Evolutionary conservation across 2,888 invertebrate genomes (phyloP).

Genomic region (Cryptus armator): DNA sequence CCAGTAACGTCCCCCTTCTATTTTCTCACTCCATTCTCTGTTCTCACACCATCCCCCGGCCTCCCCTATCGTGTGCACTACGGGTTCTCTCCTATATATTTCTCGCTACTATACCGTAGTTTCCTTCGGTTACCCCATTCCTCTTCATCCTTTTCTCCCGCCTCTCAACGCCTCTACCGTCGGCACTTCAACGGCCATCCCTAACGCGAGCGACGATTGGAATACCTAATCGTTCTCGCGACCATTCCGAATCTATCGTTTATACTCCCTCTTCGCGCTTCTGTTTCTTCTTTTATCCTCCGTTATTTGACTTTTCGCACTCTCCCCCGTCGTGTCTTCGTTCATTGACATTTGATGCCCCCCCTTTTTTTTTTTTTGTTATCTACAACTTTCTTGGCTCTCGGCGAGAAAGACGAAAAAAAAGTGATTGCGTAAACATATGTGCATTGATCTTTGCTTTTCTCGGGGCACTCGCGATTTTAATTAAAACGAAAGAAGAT

Average conservation of each 20-base stretch:
- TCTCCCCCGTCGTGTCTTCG: background rate
- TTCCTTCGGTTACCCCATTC: constrained; percentile 23
- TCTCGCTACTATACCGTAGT: constrained; percentile 1
- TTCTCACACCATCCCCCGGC: constrained; percentile 69
- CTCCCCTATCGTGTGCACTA: constrained; percentile 14
- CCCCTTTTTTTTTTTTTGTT: background rate
- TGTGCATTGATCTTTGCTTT: constrained; percentile 51
- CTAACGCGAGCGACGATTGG: constrained; percentile 79
- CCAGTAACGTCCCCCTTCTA: constrained; percentile 52
- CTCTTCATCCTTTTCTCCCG: constrained; percentile 5
- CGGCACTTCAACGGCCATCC: constrained; percentile 76
- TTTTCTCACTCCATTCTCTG: constrained; percentile 67
- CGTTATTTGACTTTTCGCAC: constrained; percentile 21
- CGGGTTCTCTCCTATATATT: constrained; percentile 15
- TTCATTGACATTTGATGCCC: background rate
- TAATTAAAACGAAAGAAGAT: constrained; percentile 84
- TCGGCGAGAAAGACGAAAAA: background rate
- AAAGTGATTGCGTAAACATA: constrained; percentile 7
- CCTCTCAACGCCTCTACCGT: constrained; percentile 51
- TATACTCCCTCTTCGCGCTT: constrained; percentile 70
- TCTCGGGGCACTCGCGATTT: constrained; percentile 79
- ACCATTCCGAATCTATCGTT: constrained; percentile 82
- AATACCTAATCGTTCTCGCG: constrained; percentile 83
- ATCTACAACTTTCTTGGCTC: background rate
- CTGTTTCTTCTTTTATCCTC: background rate